Percentiles rank a stretch among this genome's conserved stretches.
phyloP scores from a whole-genome alignment of 2,113 vertebrate species.

The Gopherus flavomarginatus region DNA sequence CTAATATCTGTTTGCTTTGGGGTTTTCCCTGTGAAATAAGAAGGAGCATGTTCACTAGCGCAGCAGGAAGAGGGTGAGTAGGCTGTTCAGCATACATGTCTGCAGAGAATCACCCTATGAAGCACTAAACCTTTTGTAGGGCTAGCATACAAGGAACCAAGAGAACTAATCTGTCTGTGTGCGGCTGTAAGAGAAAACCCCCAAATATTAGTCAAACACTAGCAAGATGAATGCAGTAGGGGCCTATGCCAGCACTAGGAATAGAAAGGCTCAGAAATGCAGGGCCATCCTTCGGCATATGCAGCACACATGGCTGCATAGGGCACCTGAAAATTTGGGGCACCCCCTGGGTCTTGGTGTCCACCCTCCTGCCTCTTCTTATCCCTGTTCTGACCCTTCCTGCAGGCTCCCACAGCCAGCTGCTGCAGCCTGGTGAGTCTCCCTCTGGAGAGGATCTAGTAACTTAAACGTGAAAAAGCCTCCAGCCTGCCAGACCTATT shows the following conservation, averaged over 20 bases:
- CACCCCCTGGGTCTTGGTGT: no score
- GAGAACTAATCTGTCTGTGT: background rate
- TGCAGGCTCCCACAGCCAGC: no score
- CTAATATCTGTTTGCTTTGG: slow-evolving; percentile 85
- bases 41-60: background rate
- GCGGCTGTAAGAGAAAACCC: background rate
- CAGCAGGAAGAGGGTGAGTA: background rate
- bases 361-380: no score
- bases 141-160: background rate
- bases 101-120: background rate
- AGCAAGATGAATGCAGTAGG: background rate
- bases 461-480: no score
- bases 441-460: no score
- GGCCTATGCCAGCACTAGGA: background rate
- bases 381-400: no score
- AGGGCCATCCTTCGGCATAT: no score
- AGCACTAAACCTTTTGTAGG: background rate
- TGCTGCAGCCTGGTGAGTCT: no score
- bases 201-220: no score
- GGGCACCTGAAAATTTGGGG: no score
- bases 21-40: slow-evolving; percentile 72
- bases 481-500: no score
- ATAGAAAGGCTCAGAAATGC: background rate
- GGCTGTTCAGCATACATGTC: background rate
- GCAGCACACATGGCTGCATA: no score